Base-by-base conservation (phyloP, 2,113 vertebrate species). In the Salvelinus sp. region DNA sequence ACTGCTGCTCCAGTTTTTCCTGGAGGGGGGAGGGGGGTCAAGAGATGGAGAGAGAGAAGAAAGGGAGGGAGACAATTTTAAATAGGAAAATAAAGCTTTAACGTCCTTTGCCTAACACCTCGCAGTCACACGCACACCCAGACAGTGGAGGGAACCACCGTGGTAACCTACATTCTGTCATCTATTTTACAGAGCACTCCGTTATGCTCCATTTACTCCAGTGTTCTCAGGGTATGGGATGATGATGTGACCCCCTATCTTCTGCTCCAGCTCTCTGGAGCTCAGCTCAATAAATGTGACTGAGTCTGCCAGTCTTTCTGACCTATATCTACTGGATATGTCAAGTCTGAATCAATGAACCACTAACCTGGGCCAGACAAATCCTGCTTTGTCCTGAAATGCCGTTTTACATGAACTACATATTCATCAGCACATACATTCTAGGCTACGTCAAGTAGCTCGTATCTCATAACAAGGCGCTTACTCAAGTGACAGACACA, bases 1-100 rank as follows among this genome's bases (percentile, higher is more conserved):
- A 96, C 30, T 99, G 97, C 74, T 96, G 95, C 87, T 99, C 97
- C 81, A 99, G 89, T 76, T 96, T 97, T 83, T 99, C 98, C 98
- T 99, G 83, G 6, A 72, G 47, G 28, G 60, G 27, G 23, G 23
- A 2, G 7, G n/a, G 58, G 58, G 16, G 1, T 14, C 2, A 16
- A 50, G 7, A 22, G 28, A 69, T 10, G 16, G 10, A 12, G 25
- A 18, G 12, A 58, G 13, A 47, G 9, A 20, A 9, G 38, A 22
- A 22, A 18, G 4, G 3, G 23, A 2, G 6, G 5, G 1, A 10
- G 33, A 38, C 33, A 7, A 38, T 38, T 9, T 38, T 38, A 38
- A 38, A 38, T 38, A 38, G 38, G 30, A 4, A 4, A 30, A 30
- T n/a, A 63, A 63, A 63, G 38, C 38, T 38, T 38, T 2, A 23